Evolutionary conservation across 2,113 vertebrate genomes (phyloP).

Genomic region (Neotoma lepida): DNA sequence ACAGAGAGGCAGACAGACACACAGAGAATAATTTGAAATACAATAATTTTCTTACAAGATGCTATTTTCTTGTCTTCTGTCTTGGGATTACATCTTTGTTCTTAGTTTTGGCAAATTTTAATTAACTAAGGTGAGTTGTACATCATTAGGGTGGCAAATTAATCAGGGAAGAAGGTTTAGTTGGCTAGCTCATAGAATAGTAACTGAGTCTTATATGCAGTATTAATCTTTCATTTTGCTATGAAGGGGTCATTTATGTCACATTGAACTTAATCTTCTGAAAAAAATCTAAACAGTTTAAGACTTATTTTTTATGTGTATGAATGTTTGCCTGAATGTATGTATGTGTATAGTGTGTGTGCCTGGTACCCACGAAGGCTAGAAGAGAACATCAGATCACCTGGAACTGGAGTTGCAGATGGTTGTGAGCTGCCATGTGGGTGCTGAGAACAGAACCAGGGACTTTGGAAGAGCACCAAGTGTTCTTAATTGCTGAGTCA

Average conservation of each 20-base stretch:
- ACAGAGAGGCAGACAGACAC: neutral
- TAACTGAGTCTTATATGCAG: neutral
- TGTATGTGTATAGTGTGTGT: neutral
- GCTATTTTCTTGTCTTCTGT: slow-evolving; percentile 5
- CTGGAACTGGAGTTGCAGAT: neutral
- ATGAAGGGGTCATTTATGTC: neutral
- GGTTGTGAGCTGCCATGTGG: neutral
- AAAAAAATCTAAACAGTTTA: neutral
- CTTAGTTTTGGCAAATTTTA: slow-evolving; percentile 44
- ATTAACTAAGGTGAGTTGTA: neutral
- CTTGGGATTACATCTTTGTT: slow-evolving; percentile 16
- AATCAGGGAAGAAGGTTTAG: neutral
- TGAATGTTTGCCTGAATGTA: neutral
- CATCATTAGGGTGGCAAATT: neutral
- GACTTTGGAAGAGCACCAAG: neutral
- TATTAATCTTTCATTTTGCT: neutral
- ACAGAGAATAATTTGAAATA: neutral
- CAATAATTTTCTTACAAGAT: neutral
- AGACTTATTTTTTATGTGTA: neutral
- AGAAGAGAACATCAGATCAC: neutral
- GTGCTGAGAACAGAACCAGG: neutral
- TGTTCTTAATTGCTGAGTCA: neutral
- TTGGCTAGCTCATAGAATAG: neutral
- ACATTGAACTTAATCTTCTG: slow-evolving; percentile 2
- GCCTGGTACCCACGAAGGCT: neutral